These are phyloP conservation scores for Tanypteryx hageni DNA, from an alignment of 2,888 invertebrate species.

Conservation along the genomic window DNA sequence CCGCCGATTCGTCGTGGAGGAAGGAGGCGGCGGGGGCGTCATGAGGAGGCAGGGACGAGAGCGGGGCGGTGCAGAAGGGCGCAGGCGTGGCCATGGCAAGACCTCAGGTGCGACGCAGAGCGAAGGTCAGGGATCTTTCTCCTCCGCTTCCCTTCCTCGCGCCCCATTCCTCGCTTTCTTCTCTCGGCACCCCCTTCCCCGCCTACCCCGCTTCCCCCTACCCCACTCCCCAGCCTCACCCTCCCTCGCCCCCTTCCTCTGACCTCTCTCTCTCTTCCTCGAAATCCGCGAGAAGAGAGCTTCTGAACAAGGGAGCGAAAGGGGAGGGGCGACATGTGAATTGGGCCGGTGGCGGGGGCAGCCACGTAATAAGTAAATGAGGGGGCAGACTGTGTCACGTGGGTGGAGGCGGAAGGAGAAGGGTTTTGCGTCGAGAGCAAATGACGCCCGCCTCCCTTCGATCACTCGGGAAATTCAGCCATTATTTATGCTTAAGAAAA, in stretches of 20 bases:
- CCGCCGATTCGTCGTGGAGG: constrained; percentile 1
- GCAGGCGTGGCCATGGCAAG: constrained; percentile 64
- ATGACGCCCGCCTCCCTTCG: no score
- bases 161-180: not conserved
- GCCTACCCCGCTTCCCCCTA: not conserved
- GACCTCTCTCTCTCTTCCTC: not conserved
- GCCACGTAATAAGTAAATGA: no score
- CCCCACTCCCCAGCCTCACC: not conserved
- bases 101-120: constrained; percentile 64
- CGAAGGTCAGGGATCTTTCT: constrained; percentile 64
- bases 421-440: no score
- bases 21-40: not conserved
- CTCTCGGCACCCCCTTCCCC: not conserved
- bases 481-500: no score
- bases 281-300: not conserved
- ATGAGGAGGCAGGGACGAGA: not conserved
- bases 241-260: not conserved
- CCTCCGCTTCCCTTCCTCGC: not conserved
- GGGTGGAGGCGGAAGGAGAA: no score
- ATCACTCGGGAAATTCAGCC: no score
- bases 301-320: not conserved
- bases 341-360: no score
- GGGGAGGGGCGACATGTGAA: not conserved
- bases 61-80: constrained; percentile 11
- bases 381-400: no score